These are phyloP conservation scores for Myotis planiceps DNA, from an alignment of 2,797 vertebrate genomes.

Conservation along the genomic window DNA sequence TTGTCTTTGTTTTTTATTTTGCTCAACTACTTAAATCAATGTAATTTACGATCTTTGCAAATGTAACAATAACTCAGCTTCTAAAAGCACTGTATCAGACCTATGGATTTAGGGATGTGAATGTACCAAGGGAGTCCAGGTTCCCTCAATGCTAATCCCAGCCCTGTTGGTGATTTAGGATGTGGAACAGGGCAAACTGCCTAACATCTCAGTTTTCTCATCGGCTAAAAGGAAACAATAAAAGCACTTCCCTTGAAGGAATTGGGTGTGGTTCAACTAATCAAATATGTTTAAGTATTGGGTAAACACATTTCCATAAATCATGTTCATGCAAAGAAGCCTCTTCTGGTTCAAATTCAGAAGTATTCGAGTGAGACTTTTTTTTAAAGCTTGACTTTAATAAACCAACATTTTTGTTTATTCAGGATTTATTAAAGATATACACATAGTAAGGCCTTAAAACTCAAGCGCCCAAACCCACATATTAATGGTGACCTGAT, in stretches of 20 bases:
- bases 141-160: slow-evolving; percentile 34
- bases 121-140: slow-evolving; percentile 25
- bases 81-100: slow-evolving; percentile 10
- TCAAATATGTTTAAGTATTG: slow-evolving; percentile 57
- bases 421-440: slow-evolving; percentile 10
- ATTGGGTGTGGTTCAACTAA: slow-evolving; percentile 64
- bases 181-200: slow-evolving; percentile 55
- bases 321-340: neutral
- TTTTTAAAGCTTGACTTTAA: slow-evolving; percentile 45
- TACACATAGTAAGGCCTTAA: neutral
- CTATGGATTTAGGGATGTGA: neutral
- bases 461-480: neutral
- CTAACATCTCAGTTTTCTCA: slow-evolving; percentile 65
- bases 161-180: slow-evolving; percentile 44
- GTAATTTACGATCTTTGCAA: slow-evolving; percentile 31
- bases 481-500: neutral
- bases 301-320: slow-evolving; percentile 59
- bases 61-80: slow-evolving; percentile 21
- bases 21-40: neutral
- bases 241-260: slow-evolving; percentile 51
- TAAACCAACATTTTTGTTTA: slow-evolving; percentile 60
- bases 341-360: neutral
- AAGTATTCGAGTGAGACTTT: neutral
- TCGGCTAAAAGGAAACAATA: slow-evolving; percentile 70
- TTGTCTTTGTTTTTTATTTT: neutral